Base-by-base conservation (phyloP, 1,140 invertebrate genomes). In the Pseudomyrmex cubaensis region DNA sequence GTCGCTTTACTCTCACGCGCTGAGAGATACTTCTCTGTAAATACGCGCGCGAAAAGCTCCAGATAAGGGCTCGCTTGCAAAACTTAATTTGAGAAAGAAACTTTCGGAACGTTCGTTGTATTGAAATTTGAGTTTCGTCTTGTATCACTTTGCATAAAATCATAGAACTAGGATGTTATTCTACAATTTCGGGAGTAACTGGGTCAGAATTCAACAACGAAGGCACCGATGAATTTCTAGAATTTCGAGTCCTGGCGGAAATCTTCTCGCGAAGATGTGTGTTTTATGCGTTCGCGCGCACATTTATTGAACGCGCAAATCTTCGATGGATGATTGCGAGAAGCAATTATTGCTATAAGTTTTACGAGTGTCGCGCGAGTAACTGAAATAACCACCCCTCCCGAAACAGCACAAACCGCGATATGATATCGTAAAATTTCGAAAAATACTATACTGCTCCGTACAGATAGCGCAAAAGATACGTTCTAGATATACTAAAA, bases 81-180 rank as follows among this genome's bases (percentile, higher is more conserved):
- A 80, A 80, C 76, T 80, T 80, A 70, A 80, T 80, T 80, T 72
- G 10, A 35, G 35, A 20, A 80, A 50, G 76, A 59, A 80, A 80
- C 76, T 80, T 70, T 80, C 56, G 66, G 20, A 25, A 80, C 59
- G 44, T 25, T 25, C 25, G 5, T 59, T 72, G 76, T 80, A 80
- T 80, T 72, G 66, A 80, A 80, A 80, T 80, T 80, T 67, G 66
- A 80, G 66, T 70, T 57, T 20, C 54, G 66, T 72, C 66, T 80
- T 70, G 76, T 70, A 72, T 80, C 76, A 59, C 66, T 80, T 80
- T 80, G 76, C 76, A 80, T 80, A 80, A 80, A 72, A 80, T 72
- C 76, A 61, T 17, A 46, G 67, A 46, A 50, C 54, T 54, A 59
- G 66, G 46, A 80, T 80, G 76, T 80, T 80, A 80, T 80, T 80